Percentiles rank a stretch among this genome's conserved stretches.
phyloP scores from a whole-genome alignment of 2,113 vertebrate genomes.

The Acanthochromis polyacanthus region DNA sequence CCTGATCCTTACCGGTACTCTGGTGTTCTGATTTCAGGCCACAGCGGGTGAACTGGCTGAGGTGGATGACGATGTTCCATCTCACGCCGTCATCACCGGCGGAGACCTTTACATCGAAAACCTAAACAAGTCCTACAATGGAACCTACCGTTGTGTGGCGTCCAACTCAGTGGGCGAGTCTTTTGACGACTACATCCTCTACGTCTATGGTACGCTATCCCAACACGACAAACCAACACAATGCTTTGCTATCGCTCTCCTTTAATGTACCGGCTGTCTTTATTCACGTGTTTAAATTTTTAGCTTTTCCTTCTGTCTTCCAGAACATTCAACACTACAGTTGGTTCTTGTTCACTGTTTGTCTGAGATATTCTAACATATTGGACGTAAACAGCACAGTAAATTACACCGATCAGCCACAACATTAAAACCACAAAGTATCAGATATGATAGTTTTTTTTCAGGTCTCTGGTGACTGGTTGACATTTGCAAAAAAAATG shows the following conservation, averaged over 20 bases:
- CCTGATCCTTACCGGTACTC: not conserved
- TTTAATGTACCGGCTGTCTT: no score
- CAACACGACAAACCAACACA: not conserved
- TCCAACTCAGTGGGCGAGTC: constrained; percentile 94
- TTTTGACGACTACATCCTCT: constrained; percentile 96
- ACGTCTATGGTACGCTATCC: constrained; percentile 94
- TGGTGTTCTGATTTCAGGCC: constrained; percentile 84
- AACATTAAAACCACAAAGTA: no score
- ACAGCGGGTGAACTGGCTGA: constrained; percentile 93
- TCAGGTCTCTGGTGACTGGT: no score
- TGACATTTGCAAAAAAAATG: no score
- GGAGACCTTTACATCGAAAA: constrained; percentile 95
- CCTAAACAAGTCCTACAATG: constrained; percentile 99
- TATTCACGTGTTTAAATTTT: not conserved
- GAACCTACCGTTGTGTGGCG: constrained; percentile 97
- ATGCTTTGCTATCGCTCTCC: no score
- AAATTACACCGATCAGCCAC: no score
- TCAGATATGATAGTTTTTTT: no score
- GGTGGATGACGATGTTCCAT: constrained; percentile 96
- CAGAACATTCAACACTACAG: no score
- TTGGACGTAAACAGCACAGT: no score
- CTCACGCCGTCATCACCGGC: constrained; percentile 93
- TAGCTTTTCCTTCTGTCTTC: not conserved
- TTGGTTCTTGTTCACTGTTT: no score
- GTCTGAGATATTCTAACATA: no score